A percentile compares a stretch with the other conserved stretches of the same genome.
These are phyloP conservation scores for Helarctos malayanus DNA, from an alignment of 2,797 vertebrate genomes.

Conservation along the genomic window DNA sequence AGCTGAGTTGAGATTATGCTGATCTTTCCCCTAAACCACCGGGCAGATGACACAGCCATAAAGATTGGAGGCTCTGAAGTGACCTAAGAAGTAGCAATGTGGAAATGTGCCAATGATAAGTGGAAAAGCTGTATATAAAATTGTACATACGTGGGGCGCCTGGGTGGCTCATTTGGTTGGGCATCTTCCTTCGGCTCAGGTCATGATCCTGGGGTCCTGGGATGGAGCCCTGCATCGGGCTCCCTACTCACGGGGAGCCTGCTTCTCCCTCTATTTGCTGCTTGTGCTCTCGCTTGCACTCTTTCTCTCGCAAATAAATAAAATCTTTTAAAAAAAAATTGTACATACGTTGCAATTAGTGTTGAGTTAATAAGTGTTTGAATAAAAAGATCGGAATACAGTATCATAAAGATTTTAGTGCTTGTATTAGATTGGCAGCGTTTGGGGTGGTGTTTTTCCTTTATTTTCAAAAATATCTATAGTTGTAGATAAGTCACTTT, in stretches of 20 bases:
- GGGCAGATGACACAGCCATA: not conserved
- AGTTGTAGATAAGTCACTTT: not conserved
- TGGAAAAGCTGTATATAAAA: not conserved
- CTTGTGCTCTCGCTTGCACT: too few species aligned
- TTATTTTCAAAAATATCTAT: slow-evolving; percentile 45
- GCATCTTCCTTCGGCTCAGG: too few species aligned
- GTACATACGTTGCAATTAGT: not conserved
- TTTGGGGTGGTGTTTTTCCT: not conserved
- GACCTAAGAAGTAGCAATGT: not conserved
- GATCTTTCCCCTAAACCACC: not conserved
- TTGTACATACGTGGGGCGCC: not conserved
- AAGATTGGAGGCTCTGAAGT: not conserved
- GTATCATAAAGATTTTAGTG: not conserved
- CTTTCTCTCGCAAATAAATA: too few species aligned
- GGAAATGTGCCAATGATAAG: not conserved
- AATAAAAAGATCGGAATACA: not conserved
- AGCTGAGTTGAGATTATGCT: not conserved
- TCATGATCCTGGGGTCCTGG: too few species aligned
- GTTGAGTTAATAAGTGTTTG: not conserved
- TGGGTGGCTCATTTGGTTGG: too few species aligned
- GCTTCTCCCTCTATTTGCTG: too few species aligned
- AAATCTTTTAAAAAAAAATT: not conserved
- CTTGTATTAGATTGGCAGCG: not conserved
- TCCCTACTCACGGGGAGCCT: too few species aligned
- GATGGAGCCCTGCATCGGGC: too few species aligned